A percentile compares a stretch with the other conserved stretches of the same genome.
Conservation (phyloP, 2,888 invertebrate species). For the Ornithoptera priamus region DNA sequence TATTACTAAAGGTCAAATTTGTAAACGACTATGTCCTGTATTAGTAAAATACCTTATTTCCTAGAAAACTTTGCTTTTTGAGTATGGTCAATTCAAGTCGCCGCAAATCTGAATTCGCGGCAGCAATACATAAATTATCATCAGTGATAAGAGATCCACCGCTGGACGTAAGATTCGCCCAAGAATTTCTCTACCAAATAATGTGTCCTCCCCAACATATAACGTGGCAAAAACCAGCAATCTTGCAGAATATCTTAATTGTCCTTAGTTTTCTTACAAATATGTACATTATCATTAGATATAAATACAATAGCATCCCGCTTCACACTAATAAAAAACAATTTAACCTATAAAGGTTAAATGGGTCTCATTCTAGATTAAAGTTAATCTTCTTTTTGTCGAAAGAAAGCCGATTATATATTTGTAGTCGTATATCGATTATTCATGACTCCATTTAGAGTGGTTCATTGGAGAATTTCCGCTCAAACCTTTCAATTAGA, state of each 20-base stretch:
- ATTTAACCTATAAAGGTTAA: neutral
- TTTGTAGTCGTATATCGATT: constrained; percentile 17
- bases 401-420: constrained; percentile 9
- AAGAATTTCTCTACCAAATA: too few species aligned
- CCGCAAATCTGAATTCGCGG: neutral
- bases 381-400: constrained; percentile 16
- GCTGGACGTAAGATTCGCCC: too few species aligned
- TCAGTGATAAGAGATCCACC: neutral
- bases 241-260: too few species aligned
- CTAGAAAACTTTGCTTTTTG: neutral
- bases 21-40: neutral
- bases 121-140: neutral
- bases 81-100: neutral
- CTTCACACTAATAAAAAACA: neutral
- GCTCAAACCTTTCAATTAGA: constrained; percentile 24
- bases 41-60: neutral
- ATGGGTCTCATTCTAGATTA: neutral
- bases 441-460: constrained; percentile 12
- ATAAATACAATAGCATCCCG: neutral
- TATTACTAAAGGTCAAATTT: neutral
- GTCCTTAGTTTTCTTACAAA: too few species aligned
- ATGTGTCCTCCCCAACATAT: too few species aligned
- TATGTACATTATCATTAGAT: too few species aligned
- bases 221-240: too few species aligned
- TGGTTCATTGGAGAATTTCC: constrained; percentile 19